Evolutionary conservation across 2,888 invertebrate species (phyloP).

Genomic region (Zygothrica quintamaculata): DNA sequence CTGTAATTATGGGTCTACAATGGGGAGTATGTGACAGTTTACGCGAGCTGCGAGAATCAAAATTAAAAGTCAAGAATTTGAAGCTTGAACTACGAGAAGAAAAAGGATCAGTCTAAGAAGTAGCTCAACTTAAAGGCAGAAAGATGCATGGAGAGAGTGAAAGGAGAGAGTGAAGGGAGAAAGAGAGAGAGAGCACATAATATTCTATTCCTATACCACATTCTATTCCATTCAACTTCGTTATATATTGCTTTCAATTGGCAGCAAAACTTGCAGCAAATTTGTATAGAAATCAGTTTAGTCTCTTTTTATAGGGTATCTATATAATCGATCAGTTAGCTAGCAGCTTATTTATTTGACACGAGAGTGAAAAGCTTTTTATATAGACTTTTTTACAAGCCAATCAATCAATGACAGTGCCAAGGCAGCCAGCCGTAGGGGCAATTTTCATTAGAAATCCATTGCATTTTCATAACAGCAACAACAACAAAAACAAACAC

Average conservation of each 20-base stretch:
- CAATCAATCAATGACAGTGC: slow-evolving; percentile 83
- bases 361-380: slow-evolving; percentile 69
- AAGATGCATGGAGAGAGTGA: too few relatives aligned
- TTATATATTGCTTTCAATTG: too few relatives aligned
- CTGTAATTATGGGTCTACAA: slow-evolving; percentile 15
- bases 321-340: neutral
- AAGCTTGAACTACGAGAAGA: too few relatives aligned
- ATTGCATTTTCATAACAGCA: slow-evolving; percentile 65
- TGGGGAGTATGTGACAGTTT: neutral
- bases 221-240: too few relatives aligned
- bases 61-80: neutral
- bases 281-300: too few relatives aligned
- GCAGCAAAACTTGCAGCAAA: too few relatives aligned
- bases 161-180: too few relatives aligned
- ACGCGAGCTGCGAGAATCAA: neutral
- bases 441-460: slow-evolving; percentile 69
- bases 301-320: slow-evolving; percentile 27
- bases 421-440: slow-evolving; percentile 32
- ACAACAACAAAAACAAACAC: too few relatives aligned
- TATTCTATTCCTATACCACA: too few relatives aligned
- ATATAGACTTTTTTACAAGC: slow-evolving; percentile 54
- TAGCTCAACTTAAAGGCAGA: too few relatives aligned
- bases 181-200: too few relatives aligned
- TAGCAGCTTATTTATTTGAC: slow-evolving; percentile 40
- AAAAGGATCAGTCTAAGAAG: too few relatives aligned